Conservation (phyloP, 2,888 invertebrate species). For the Apoda limacodes region DNA sequence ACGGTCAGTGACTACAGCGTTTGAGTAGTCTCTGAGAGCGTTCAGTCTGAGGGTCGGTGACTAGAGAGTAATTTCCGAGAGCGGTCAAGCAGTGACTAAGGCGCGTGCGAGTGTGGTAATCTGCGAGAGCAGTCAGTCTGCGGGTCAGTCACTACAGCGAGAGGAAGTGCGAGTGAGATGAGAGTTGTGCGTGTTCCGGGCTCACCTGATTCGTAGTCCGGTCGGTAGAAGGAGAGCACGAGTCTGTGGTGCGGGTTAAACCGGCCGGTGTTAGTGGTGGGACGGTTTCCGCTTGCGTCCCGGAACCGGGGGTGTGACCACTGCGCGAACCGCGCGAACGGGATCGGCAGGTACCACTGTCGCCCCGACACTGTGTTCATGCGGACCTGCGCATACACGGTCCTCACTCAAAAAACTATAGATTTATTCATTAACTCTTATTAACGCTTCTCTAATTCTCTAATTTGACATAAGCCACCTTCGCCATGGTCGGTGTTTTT, state of each 20-base stretch:
- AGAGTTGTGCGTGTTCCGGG: too few species aligned
- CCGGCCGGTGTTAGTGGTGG: conserved; percentile 75
- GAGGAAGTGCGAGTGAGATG: too few species aligned
- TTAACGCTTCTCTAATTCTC: not conserved
- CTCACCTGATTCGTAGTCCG: conserved; percentile 84
- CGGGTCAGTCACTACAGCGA: too few species aligned
- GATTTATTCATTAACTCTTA: not conserved
- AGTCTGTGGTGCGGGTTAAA: conserved; percentile 78
- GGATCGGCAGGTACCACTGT: conserved; percentile 93
- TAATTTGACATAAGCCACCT: too few species aligned
- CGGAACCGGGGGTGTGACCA: conserved; percentile 77
- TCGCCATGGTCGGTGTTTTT: too few species aligned
- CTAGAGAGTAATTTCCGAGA: too few species aligned
- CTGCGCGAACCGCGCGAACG: conserved; percentile 90
- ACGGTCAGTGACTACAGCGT: too few species aligned
- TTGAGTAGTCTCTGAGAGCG: too few species aligned
- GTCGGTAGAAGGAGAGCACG: conserved; percentile 84
- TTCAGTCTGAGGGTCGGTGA: too few species aligned
- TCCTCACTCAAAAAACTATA: not conserved
- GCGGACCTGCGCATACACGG: conserved; percentile 72
- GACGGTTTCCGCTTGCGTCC: conserved; percentile 71
- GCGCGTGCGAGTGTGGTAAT: too few species aligned
- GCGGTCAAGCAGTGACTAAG: too few species aligned
- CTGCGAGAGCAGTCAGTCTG: too few species aligned
- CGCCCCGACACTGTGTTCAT: conserved; percentile 93